Conservation (phyloP, 2,888 invertebrate genomes). For the Pseudolycoriella hygida region DNA sequence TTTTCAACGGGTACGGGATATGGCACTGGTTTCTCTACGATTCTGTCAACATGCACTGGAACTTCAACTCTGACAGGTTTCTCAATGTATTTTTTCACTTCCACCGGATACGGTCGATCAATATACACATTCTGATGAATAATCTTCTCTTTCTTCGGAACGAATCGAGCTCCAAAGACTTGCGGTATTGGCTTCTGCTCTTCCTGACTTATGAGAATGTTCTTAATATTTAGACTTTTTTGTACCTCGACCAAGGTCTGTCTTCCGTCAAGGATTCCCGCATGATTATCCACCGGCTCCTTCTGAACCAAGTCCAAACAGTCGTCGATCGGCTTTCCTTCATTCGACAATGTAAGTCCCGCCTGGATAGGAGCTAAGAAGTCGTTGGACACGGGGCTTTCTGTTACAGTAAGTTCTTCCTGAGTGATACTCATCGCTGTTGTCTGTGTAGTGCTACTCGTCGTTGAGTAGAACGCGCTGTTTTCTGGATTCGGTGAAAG, state of each 20-base stretch:
- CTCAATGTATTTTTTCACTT: conserved; percentile 29
- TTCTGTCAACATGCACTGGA: conserved; percentile 23
- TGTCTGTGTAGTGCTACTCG: conserved; percentile 5
- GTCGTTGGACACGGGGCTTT: conserved; percentile 35
- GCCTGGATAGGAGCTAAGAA: conserved; percentile 43
- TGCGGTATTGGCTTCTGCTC: conserved; percentile 11
- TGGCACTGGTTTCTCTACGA: conserved; percentile 30
- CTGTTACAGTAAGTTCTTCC: conserved; percentile 32
- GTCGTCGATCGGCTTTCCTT: conserved; percentile 18
- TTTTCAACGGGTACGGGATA: conserved; percentile 18
- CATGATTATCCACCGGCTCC: not conserved
- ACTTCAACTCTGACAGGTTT: conserved; percentile 38
- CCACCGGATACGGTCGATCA: conserved; percentile 15
- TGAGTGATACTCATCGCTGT: conserved; percentile 1
- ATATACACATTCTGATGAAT: conserved; percentile 19
- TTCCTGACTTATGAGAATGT: conserved; percentile 24
- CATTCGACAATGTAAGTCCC: conserved; percentile 34
- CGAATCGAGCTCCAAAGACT: not conserved
- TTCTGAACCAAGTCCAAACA: conserved; percentile 3
- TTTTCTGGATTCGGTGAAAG: not conserved
- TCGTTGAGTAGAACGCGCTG: conserved; percentile 6
- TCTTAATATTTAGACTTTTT: conserved; percentile 35
- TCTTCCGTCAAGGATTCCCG: conserved; percentile 16
- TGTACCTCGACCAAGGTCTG: conserved; percentile 45
- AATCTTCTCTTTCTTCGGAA: conserved; percentile 21